A percentile compares a stretch with the other conserved stretches of the same genome.
phyloP scores from a whole-genome alignment of 2,888 invertebrate species.

The Drosophila fungiperda region DNA sequence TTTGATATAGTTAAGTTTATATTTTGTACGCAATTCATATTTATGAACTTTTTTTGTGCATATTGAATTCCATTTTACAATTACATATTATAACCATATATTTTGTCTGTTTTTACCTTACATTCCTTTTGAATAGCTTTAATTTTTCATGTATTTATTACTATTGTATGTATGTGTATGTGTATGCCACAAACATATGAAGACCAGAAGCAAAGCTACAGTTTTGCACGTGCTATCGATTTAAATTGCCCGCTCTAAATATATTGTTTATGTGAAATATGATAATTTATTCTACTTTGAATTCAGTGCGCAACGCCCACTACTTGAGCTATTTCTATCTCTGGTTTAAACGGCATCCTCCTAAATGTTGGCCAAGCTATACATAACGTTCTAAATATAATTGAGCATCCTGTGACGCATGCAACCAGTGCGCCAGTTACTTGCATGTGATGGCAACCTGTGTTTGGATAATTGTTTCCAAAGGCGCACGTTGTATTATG shows the following conservation, averaged over 20 bases:
- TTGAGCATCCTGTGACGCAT: slow-evolving; percentile 38
- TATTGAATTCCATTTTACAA: not conserved
- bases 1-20: not conserved
- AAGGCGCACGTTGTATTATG: slow-evolving; percentile 35
- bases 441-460: slow-evolving; percentile 16
- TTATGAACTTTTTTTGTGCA: not conserved
- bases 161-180: too few relatives aligned
- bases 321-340: slow-evolving; percentile 25
- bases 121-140: not conserved
- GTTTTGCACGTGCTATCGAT: not conserved
- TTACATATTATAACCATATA: not conserved
- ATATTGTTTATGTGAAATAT: not conserved
- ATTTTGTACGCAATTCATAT: not conserved
- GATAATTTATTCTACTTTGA: not conserved
- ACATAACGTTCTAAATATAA: slow-evolving; percentile 48
- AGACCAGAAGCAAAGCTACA: not conserved
- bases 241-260: not conserved
- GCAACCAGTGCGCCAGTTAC: slow-evolving; percentile 16
- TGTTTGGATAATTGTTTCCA: slow-evolving; percentile 47
- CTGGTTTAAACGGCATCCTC: slow-evolving; percentile 14
- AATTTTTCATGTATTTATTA: not conserved
- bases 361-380: slow-evolving; percentile 39
- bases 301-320: slow-evolving; percentile 14
- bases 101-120: not conserved
- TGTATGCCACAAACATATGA: not conserved